A percentile compares a stretch with the other conserved stretches of the same genome.
Evolutionary conservation across 2,113 vertebrate species (phyloP).

Genomic region (Bujurquina vittata): DNA sequence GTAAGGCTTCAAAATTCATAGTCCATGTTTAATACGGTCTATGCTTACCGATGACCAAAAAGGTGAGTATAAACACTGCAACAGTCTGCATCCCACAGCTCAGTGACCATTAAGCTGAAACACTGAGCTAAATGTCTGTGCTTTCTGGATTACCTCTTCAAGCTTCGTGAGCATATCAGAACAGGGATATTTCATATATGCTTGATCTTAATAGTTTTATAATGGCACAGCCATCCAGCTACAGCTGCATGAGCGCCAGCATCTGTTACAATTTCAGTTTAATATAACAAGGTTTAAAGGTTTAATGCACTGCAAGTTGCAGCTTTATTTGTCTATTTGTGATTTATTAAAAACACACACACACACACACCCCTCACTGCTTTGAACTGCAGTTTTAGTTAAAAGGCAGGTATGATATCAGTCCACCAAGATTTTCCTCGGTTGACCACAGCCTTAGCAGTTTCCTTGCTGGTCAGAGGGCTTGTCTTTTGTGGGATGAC

Average conservation of each 20-base stretch:
- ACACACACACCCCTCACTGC: not conserved
- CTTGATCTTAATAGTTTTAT: not conserved
- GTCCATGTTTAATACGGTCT: too few species aligned
- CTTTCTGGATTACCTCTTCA: not conserved
- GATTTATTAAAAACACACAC: not conserved
- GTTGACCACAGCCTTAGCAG: not conserved
- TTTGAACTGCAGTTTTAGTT: not conserved
- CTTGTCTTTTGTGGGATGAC: not conserved
- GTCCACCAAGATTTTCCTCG: not conserved
- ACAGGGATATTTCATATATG: not conserved
- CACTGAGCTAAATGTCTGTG: not conserved
- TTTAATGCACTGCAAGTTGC: not conserved
- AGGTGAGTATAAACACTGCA: too few species aligned
- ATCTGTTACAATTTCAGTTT: not conserved
- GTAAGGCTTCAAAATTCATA: too few species aligned
- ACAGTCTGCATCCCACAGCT: not conserved
- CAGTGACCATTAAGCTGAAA: not conserved
- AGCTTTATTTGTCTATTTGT: not conserved
- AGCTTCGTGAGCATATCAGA: not conserved
- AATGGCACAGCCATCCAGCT: not conserved
- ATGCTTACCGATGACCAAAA: too few species aligned
- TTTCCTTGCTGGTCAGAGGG: constrained; percentile 3
- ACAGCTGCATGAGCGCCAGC: not conserved
- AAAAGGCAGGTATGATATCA: not conserved
- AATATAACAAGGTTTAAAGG: not conserved